These are phyloP conservation scores for Epicampocera succincta DNA, from an alignment of 2,888 invertebrate species.

Conservation along the genomic window DNA sequence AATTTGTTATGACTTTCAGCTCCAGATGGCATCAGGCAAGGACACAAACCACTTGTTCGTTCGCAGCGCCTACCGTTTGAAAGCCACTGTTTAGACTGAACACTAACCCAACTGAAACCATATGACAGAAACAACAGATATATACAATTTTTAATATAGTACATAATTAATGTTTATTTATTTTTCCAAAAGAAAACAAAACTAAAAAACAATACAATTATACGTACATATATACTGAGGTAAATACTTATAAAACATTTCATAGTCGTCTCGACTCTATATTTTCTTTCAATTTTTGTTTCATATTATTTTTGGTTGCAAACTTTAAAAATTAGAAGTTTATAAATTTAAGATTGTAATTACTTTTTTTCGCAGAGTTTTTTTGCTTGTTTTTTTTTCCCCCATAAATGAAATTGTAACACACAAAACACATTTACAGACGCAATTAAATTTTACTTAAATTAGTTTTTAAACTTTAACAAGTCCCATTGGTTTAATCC, in stretches of 20 bases:
- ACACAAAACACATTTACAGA: slow-evolving; percentile 28
- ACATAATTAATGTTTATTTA: slow-evolving; percentile 28
- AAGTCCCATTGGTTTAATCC: too few relatives aligned
- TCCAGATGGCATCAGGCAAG: too few relatives aligned
- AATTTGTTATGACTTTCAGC: too few relatives aligned
- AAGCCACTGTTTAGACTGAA: neutral
- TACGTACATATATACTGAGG: slow-evolving; percentile 42
- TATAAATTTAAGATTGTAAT: slow-evolving; percentile 7
- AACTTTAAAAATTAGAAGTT: slow-evolving; percentile 6
- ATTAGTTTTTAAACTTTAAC: neutral
- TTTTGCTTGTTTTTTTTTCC: neutral
- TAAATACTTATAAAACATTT: slow-evolving; percentile 63
- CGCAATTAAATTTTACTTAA: slow-evolving; percentile 24
- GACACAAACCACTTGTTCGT: too few relatives aligned
- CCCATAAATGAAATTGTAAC: too few relatives aligned
- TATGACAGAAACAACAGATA: too few relatives aligned
- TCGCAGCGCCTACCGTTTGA: neutral
- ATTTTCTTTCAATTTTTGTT: slow-evolving; percentile 13
- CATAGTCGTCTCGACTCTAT: slow-evolving; percentile 4
- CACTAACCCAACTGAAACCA: too few relatives aligned
- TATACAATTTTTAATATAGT: neutral
- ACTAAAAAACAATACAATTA: slow-evolving; percentile 45
- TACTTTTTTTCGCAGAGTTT: slow-evolving; percentile 2
- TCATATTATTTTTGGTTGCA: neutral
- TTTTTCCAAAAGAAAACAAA: slow-evolving; percentile 45